Base-by-base conservation (phyloP, 2,888 invertebrate species). In the Pachydiplax longipennis region DNA sequence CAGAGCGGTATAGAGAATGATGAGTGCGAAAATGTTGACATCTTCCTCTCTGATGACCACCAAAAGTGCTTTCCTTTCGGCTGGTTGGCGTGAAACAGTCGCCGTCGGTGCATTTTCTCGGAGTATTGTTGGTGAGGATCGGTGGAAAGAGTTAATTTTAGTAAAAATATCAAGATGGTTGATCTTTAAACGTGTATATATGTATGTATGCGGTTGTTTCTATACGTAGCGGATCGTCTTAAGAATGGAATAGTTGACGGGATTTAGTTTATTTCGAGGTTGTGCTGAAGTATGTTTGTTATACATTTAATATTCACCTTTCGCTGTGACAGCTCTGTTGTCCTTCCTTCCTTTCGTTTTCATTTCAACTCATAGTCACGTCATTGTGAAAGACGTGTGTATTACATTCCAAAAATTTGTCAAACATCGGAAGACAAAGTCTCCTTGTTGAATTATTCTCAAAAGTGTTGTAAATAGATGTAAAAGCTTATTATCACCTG, bases 401-500 rank as follows among this genome's bases (percentile, higher is more conserved):
- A 53, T 53, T 53, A 53, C 53, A n/a, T 87, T 87, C 87, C 22
- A 31, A 53, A 53, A 31, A 61, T 13, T 87, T 40, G 15, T 87
- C 65, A 37, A 87, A 87, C 58, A 87, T 87, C 58, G 37, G 87
- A 87, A 58, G 61, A 61, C 61, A 58, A 31, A 61, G 87, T 87
- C 87, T 87, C 8, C 58, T 65, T 87, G 87, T 87, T 87, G 61
- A 87, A 58, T 58, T 37, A 35, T n/a, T 37, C 61, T 81, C 37
- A 65, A 61, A 65, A 87, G 65, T 87, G 87, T 87, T 87, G 87
- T 87, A 87, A 58, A 87, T 87, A 87, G 22, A 87, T 87, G 87
- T 87, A 87, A 87, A 87, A 87, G 87, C 87, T 87, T 87, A 87
- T 87, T 87, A 87, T 61, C 87, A 87, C 87, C 25, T 87, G 87